A percentile compares a stretch with the other conserved stretches of the same genome.
Evolutionary conservation across 2,888 invertebrate species (phyloP).

Genomic region (Idaea biselata): DNA sequence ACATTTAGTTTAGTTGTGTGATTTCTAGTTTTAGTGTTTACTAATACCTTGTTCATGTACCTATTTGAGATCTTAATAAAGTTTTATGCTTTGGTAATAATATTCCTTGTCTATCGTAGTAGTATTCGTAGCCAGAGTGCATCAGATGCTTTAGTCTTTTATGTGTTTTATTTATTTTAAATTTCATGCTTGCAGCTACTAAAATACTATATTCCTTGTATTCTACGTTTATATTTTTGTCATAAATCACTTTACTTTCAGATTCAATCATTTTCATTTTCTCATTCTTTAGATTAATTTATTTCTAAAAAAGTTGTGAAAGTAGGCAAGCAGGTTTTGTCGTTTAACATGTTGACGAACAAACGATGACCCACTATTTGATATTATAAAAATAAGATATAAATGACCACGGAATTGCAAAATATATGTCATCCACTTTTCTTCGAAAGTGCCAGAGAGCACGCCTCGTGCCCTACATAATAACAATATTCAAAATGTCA

Average conservation of each 20-base stretch:
- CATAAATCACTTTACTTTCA: not conserved
- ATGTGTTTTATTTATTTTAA: conserved; percentile 10
- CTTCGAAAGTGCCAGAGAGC: conserved; percentile 37
- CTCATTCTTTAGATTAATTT: not conserved
- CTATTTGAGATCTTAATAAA: not conserved
- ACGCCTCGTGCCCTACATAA: conserved; percentile 37
- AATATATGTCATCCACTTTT: conserved; percentile 28
- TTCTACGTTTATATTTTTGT: conserved; percentile 15
- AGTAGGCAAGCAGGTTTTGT: not conserved
- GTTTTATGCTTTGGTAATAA: not conserved
- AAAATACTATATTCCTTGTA: conserved; percentile 28
- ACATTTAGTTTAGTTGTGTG: not conserved
- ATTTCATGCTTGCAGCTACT: conserved; percentile 45
- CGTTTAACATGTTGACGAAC: not conserved
- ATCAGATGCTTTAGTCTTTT: not conserved
- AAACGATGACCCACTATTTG: not conserved
- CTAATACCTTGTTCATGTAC: not conserved
- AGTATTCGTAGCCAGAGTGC: not conserved
- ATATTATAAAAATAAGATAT: conserved; percentile 19
- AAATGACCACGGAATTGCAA: conserved; percentile 28
- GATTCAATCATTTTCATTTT: not conserved
- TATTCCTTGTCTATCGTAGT: not conserved
- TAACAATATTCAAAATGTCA: conserved; percentile 43
- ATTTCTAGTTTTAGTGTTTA: not conserved
- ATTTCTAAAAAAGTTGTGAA: not conserved